phyloP scores from a whole-genome alignment of 2,888 invertebrate species.

The Harpalus rufipes region DNA sequence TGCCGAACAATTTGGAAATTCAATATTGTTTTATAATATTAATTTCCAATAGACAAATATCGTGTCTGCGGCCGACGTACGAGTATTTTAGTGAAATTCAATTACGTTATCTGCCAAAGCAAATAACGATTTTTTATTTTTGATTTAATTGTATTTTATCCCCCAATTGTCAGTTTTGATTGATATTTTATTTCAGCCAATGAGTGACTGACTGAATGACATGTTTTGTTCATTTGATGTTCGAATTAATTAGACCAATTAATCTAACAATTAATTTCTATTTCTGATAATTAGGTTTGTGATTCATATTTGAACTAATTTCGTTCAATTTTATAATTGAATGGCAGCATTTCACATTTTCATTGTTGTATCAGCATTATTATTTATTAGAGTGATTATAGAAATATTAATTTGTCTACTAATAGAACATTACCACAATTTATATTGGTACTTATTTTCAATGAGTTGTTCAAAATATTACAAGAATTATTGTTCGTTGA shows the following conservation, averaged over 20 bases:
- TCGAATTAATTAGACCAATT: constrained; percentile 33
- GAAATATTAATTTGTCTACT: too few species aligned
- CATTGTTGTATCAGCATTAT: background rate
- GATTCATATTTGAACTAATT: constrained; percentile 13
- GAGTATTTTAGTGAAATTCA: constrained; percentile 23
- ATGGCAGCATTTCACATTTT: background rate
- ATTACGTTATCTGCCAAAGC: constrained; percentile 48
- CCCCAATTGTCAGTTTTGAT: constrained; percentile 35
- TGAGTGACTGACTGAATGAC: constrained; percentile 1
- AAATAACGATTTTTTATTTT: constrained; percentile 48
- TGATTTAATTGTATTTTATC: constrained; percentile 43
- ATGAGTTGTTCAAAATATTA: too few species aligned
- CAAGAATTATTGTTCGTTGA: too few species aligned
- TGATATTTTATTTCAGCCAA: constrained; percentile 46
- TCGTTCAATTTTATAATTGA: background rate
- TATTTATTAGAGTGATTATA: too few species aligned
- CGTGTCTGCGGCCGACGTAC: constrained; percentile 33
- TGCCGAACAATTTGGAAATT: background rate
- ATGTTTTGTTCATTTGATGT: constrained; percentile 35
- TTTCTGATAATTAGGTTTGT: constrained; percentile 1
- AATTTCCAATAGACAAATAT: constrained; percentile 36
- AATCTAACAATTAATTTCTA: constrained; percentile 25
- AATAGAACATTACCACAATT: too few species aligned
- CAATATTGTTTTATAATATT: constrained; percentile 46
- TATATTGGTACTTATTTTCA: too few species aligned